A percentile compares a stretch with the other conserved stretches of the same genome.
phyloP scores from a whole-genome alignment of 2,888 invertebrate species.

The Bellardia pandia region DNA sequence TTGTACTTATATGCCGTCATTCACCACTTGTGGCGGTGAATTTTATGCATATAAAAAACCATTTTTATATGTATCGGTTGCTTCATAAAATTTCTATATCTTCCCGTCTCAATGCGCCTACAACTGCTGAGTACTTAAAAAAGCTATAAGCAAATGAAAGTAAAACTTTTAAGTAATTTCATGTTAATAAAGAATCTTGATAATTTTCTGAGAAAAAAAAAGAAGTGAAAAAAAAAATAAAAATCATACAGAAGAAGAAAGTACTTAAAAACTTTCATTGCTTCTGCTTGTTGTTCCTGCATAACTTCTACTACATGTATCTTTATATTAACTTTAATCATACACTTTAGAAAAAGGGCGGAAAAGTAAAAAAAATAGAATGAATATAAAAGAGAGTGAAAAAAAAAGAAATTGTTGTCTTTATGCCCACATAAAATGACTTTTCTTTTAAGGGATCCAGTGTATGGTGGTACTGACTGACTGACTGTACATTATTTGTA shows the following conservation, averaged over 20 bases:
- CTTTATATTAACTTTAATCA: slow-evolving; percentile 36
- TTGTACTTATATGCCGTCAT: too few relatives aligned
- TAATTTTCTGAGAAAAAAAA: slow-evolving; percentile 37
- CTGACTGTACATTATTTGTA: neutral
- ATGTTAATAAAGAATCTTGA: slow-evolving; percentile 55
- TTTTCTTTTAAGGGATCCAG: slow-evolving; percentile 27
- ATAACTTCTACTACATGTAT: slow-evolving; percentile 1
- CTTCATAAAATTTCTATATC: slow-evolving; percentile 5
- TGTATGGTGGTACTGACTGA: slow-evolving; percentile 12
- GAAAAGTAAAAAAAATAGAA: neutral
- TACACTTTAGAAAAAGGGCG: slow-evolving; percentile 5
- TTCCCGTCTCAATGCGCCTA: neutral
- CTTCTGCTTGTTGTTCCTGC: neutral
- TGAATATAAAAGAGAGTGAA: neutral
- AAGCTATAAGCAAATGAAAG: slow-evolving; percentile 18
- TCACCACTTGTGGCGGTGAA: too few relatives aligned
- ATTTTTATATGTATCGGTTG: neutral
- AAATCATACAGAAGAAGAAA: slow-evolving; percentile 14
- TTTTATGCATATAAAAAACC: neutral
- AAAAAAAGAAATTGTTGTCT: slow-evolving; percentile 15
- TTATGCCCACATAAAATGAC: slow-evolving; percentile 52
- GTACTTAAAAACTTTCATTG: slow-evolving; percentile 61
- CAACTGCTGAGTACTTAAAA: slow-evolving; percentile 26
- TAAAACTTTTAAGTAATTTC: slow-evolving; percentile 63
- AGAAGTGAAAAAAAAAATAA: slow-evolving; percentile 6